These are phyloP conservation scores for Caenorhabditis virilis DNA, from an alignment of 2,888 invertebrate genomes.

Conservation along the genomic window DNA sequence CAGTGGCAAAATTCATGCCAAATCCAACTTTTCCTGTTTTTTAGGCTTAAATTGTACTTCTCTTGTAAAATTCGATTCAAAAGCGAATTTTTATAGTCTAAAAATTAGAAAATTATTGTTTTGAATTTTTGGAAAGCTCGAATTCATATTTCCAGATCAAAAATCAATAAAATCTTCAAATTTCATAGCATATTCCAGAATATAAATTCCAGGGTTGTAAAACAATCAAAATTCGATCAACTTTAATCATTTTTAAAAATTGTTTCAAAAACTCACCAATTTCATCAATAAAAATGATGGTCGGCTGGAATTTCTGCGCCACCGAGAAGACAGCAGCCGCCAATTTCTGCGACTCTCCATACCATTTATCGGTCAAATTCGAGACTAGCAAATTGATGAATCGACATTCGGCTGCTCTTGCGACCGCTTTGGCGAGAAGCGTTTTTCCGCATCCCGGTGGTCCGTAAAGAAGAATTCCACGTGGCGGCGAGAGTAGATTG, in stretches of 20 bases:
- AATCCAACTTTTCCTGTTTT: too few species aligned
- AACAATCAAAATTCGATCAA: neutral
- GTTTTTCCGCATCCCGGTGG: conserved; percentile 69
- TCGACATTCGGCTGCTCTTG: conserved; percentile 58
- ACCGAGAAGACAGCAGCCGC: conserved; percentile 94
- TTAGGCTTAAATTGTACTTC: too few species aligned
- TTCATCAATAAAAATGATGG: conserved; percentile 91
- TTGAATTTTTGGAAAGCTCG: too few species aligned
- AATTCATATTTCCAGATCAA: too few species aligned
- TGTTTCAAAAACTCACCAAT: conserved; percentile 75
- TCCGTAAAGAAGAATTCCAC: conserved; percentile 65
- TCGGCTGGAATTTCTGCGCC: conserved; percentile 82
- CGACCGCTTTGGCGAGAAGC: conserved; percentile 66
- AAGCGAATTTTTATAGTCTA: too few species aligned
- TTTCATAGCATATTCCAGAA: too few species aligned
- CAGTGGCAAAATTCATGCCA: too few species aligned
- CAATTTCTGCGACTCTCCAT: conserved; percentile 96
- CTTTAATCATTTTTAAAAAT: conserved; percentile 62
- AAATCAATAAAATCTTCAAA: too few species aligned
- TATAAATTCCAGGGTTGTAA: too few species aligned
- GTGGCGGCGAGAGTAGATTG: conserved; percentile 41
- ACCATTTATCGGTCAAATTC: conserved; percentile 82
- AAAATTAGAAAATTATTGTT: too few species aligned
- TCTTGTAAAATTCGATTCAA: too few species aligned
- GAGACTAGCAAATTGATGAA: conserved; percentile 66